Evolutionary conservation across 2,888 invertebrate genomes (phyloP), one percentile per base, ranked within the genome.

Genomic region (Harmothoe impar): DNA sequence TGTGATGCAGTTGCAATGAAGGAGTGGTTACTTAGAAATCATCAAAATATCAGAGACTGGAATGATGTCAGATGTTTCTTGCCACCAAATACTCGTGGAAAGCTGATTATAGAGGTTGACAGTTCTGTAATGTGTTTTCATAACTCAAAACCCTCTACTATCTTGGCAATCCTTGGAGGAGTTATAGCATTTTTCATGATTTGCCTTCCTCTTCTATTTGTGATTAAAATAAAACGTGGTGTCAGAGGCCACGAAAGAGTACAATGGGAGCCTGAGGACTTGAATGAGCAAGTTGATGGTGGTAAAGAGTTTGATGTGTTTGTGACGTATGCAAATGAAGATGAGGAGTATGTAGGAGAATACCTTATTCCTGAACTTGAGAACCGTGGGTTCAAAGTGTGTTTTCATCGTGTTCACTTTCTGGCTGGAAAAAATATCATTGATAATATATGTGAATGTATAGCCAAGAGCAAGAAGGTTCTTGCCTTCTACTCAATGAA

Each of bases 341-440:
- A 78, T 35, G 78, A 78, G 25, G 78, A 29, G 17, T 23, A 93
- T 25, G 31, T 78, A 25, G 78, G 35, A 78, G 35, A 17, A 20
- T 78, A 78, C 31, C 31, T 78, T 0, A 29, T 85, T 56, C 91
- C 33, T 88, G 90, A 52, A 12, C 89, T 94, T 56, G 93, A 93
- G 89, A 86, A 89, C 17, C 51, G 43, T 17, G 92, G 91, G 12
- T 68, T 93, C 5, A 89, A 62, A 15, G 91, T 94, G 25, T 93
- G 93, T 51, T 91, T 91, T 85, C 93, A 93, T 72, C 91, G 93
- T 29, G 90, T 92, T 78, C 93, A 93, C 85, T 93, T 94, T 90
- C 62, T 93, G 25, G 91, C 92, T 15, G 93, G 93, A 0, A 90
- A 91, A 52, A 77, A 91, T 17, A 93, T 93, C 29, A 91, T 92